These are phyloP conservation scores for Phyto melanocephala DNA, from an alignment of 2,888 invertebrate species.

Conservation along the genomic window DNA sequence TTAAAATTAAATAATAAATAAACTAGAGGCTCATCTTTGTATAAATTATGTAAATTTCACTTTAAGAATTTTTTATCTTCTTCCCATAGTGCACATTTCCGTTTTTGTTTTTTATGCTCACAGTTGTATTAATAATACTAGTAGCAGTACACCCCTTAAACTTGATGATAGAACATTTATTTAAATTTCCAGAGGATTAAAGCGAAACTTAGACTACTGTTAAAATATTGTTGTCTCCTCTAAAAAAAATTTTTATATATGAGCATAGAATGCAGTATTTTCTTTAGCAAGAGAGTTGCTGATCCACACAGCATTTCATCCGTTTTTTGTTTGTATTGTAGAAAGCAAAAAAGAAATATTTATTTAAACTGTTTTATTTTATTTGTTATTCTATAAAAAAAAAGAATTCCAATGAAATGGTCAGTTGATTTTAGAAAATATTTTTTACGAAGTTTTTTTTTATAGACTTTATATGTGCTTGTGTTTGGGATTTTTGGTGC, in stretches of 20 bases:
- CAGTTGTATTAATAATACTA: no score
- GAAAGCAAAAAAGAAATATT: conserved; percentile 44
- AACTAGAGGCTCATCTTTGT: no score
- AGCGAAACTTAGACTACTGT: conserved; percentile 52
- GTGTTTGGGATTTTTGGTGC: conserved; percentile 1
- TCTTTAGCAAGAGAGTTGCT: neutral
- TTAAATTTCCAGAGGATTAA: conserved; percentile 67
- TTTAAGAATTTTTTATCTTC: no score
- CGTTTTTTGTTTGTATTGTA: neutral
- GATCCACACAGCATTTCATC: neutral
- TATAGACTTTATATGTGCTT: neutral
- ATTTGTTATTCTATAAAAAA: conserved; percentile 28
- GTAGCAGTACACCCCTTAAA: conserved; percentile 13
- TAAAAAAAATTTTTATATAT: conserved; percentile 17
- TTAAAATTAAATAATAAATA: no score
- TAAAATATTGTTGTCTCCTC: conserved; percentile 38
- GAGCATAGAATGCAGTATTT: conserved; percentile 26
- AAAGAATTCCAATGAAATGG: conserved; percentile 56
- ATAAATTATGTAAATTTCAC: no score
- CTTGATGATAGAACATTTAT: conserved; percentile 64
- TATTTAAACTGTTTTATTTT: conserved; percentile 56
- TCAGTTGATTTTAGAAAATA: conserved; percentile 57
- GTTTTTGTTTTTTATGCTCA: neutral
- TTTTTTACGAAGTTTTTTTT: conserved; percentile 48
- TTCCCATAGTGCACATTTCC: neutral